phyloP scores from a whole-genome alignment of 2,888 invertebrate genomes.

The Tipula unca region DNA sequence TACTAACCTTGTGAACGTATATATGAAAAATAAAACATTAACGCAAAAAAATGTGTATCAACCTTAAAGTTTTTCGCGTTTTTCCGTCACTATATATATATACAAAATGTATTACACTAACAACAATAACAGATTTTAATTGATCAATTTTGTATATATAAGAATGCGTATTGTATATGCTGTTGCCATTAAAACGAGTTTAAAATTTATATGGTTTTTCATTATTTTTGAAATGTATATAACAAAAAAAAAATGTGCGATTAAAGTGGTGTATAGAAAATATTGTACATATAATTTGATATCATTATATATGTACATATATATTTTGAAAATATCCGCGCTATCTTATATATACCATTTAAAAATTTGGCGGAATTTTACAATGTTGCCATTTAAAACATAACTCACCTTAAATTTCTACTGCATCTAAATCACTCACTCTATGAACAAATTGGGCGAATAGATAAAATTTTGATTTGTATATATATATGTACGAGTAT shows the following conservation, averaged over 20 bases:
- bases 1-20: background rate
- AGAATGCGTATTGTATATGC: background rate
- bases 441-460: no score
- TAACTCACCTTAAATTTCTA: no score
- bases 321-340: no score
- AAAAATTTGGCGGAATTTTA: no score
- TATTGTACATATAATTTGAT: no score
- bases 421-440: no score
- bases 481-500: no score
- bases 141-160: background rate
- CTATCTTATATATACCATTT: no score
- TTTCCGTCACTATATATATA: background rate
- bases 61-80: slow-evolving; percentile 14
- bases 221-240: background rate
- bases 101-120: background rate
- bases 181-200: background rate
- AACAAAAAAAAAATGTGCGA: background rate
- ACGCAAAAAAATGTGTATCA: background rate
- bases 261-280: background rate
- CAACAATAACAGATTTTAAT: background rate
- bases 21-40: background rate
- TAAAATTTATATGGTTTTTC: background rate
- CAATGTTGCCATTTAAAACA: no score
- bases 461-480: no score
- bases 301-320: no score